Base-by-base conservation (phyloP, 1,140 invertebrate species). In the Drosophila elegans region DNA sequence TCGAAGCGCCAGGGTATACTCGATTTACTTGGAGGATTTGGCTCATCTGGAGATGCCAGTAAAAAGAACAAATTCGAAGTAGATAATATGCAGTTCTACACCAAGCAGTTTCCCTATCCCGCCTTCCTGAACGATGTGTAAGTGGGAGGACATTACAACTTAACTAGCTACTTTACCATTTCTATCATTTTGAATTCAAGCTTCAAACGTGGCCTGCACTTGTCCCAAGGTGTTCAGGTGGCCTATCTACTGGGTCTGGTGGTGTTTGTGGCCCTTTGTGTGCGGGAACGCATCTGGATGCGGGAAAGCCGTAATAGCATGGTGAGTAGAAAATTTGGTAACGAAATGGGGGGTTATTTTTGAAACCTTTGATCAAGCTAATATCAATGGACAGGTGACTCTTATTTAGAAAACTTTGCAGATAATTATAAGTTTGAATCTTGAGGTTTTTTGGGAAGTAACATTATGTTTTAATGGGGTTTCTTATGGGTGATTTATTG, bases 101-200 rank as follows among this genome's bases (percentile, higher is more conserved):
- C 94, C 0, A 95, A 95, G 82, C 95, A 96, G 74, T 94, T 94
- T 85, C 95, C 95, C 2, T 95, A 96, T 91, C 95, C 95, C 2
- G 95, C 95, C 52, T 95, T 94, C 89, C 93, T 93, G 63, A 93
- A 93, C n/a, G 93, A 95, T 75, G 93, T 93, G 95, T 95, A 74
- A 93, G 94, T 94, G 2, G 10, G 0, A 3, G 0, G 3, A 3
- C 3, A 41, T 5, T 36, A 3, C 11, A 38, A 38, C 27, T 32
- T 12, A 21, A 1, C 3, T 32, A 4, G 46, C 7, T 4, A n/a
- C 3, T n/a, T 1, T 0, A 13, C 4, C 10, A 0, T 6, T 21
- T 7, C 1, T 13, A 4, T 29, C 60, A 16, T 60, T 49, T 16
- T 44, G 3, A 21, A 16, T 90, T 3, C 6, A 72, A 95, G 95